These are phyloP conservation scores for Idaea biselata DNA, from an alignment of 2,888 invertebrate species.

Conservation along the genomic window DNA sequence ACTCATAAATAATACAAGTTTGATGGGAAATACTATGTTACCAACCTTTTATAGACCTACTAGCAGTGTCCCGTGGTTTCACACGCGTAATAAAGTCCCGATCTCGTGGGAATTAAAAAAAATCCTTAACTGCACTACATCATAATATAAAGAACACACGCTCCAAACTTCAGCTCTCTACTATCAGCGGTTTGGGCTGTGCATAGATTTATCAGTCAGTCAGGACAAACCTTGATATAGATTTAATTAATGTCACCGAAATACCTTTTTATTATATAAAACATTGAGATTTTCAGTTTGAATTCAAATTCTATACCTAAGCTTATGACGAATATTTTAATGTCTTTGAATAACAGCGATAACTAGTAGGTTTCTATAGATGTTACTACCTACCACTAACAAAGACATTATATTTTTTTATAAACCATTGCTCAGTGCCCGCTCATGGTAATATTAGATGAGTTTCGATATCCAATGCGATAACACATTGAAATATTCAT, in stretches of 20 bases:
- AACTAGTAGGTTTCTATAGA: slow-evolving; percentile 3
- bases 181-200: no score
- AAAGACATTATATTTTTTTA: slow-evolving; percentile 31
- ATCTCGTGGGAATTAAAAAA: no score
- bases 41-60: background rate
- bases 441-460: slow-evolving; percentile 65
- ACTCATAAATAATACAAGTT: background rate
- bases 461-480: slow-evolving; percentile 58
- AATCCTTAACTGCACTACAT: no score
- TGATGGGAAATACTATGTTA: background rate
- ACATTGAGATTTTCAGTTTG: background rate
- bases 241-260: no score
- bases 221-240: no score
- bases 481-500: slow-evolving; percentile 68
- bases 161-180: no score
- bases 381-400: background rate
- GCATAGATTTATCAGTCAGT: no score
- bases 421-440: slow-evolving; percentile 55
- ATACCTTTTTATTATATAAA: no score
- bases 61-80: background rate
- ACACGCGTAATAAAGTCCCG: no score
- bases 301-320: background rate
- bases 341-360: background rate
- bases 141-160: no score
- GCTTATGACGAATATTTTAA: background rate